Percentiles rank a stretch among this genome's conserved stretches.
Evolutionary conservation across 1,140 invertebrate genomes (phyloP).

Genomic region (Asobara japonica): DNA sequence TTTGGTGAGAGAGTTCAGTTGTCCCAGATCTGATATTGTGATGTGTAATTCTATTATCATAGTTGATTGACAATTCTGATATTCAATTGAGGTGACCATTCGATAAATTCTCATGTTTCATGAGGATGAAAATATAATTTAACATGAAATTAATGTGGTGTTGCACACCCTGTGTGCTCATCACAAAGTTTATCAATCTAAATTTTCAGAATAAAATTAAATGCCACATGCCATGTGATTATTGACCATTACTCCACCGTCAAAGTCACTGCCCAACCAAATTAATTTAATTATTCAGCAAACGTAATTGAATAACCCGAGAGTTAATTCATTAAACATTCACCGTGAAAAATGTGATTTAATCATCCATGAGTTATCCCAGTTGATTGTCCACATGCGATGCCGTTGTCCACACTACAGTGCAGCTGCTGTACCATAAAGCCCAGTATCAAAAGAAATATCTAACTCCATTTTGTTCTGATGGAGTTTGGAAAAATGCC

Average conservation of each 20-base stretch:
- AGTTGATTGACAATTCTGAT: too few species aligned
- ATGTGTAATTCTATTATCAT: too few species aligned
- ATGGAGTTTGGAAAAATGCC: conserved; percentile 3
- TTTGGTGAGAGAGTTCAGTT: not conserved
- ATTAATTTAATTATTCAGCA: not conserved
- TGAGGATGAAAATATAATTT: too few species aligned
- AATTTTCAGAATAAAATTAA: not conserved
- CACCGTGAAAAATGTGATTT: not conserved
- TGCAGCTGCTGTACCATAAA: not conserved
- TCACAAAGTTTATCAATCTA: not conserved
- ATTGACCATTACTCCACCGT: conserved; percentile 4
- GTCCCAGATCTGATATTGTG: too few species aligned
- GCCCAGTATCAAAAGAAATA: conserved; percentile 4
- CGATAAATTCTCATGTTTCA: too few species aligned
- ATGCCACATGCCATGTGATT: not conserved
- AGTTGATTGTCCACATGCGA: not conserved
- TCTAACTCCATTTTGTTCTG: not conserved
- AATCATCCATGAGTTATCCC: not conserved
- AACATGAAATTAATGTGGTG: too few species aligned
- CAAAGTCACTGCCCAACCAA: not conserved
- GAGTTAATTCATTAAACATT: not conserved
- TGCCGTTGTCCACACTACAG: not conserved
- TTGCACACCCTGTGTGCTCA: too few species aligned
- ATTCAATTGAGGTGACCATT: too few species aligned
- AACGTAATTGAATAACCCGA: not conserved